Evolutionary conservation across 2,888 invertebrate species (phyloP), one percentile per base, ranked within the genome.

Genomic region (Drosophila conformis): DNA sequence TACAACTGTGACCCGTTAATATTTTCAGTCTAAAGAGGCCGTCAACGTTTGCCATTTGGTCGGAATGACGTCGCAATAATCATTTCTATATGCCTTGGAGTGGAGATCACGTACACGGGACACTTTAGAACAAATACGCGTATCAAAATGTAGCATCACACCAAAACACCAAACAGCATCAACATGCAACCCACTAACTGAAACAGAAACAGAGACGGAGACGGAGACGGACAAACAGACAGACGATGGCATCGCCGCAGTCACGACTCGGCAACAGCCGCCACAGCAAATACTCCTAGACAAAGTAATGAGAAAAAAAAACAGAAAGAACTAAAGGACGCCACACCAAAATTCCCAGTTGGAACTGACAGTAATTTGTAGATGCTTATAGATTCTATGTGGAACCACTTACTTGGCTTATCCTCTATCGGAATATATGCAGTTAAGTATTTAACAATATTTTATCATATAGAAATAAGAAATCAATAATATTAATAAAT

Each of bases 101-200:
- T 73, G 74, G 54, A 79, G 69, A 85, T 87, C 84, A 90, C 86
- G 90, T 85, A 88, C 79, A 54, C 75, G 80, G 68, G 72, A 88
- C 89, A 82, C 80, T 90, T 76, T 80, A 71, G 74, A 78, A 68
- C 76, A 83, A 87, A 87, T 82, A 82, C 67, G 64, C 79, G 84
- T 87, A 90, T 84, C 87, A 89, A 90, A 87, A 86, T 87, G 87
- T 82, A 90, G 73, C 90, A 77, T 82, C 77, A 83, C 77, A 83
- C 83, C 56, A 38, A 54, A 75, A 69, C 38, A 58, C 61, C 60
- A 60, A 66, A 58, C 57, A 38, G 65, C 78, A 60, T 60, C 79
- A 73, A 36, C 80, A 69, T 80, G 76, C 76, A 76, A 21, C 75
- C 59, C 73, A 65, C 73, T 27, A 54, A 51, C 49, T 56, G 36